These are phyloP conservation scores for Emydocephalus ijimae DNA, from an alignment of 2,113 vertebrate species.

Conservation along the genomic window DNA sequence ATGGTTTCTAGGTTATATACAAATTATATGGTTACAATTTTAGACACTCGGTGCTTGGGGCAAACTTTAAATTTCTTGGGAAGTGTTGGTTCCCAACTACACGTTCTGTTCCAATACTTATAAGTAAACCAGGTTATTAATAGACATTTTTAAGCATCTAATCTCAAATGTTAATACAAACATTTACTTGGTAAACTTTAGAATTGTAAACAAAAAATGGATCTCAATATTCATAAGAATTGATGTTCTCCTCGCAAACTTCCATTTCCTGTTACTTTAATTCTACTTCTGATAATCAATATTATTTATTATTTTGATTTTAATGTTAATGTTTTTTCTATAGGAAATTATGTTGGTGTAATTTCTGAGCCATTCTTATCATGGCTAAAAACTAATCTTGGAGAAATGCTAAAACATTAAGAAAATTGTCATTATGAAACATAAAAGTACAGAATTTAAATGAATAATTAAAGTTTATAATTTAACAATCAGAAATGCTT, in stretches of 20 bases:
- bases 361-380: accelerated
- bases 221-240: neutral
- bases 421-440: neutral
- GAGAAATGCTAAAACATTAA: neutral
- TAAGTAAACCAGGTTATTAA: neutral
- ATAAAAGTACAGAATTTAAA: neutral
- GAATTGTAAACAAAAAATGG: neutral
- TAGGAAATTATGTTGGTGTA: neutral
- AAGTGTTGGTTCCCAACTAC: neutral
- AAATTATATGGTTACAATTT: neutral
- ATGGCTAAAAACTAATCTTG: neutral
- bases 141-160: neutral
- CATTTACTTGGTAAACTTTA: neutral
- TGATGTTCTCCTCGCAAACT: neutral
- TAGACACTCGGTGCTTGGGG: neutral
- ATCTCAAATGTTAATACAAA: neutral
- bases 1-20: conserved; percentile 16
- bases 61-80: neutral
- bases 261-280: neutral
- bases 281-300: neutral
- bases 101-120: neutral
- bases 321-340: neutral
- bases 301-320: neutral
- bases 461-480: neutral
- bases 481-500: neutral